phyloP scores from a whole-genome alignment of 2,797 vertebrate genomes.

The Channa striata region DNA sequence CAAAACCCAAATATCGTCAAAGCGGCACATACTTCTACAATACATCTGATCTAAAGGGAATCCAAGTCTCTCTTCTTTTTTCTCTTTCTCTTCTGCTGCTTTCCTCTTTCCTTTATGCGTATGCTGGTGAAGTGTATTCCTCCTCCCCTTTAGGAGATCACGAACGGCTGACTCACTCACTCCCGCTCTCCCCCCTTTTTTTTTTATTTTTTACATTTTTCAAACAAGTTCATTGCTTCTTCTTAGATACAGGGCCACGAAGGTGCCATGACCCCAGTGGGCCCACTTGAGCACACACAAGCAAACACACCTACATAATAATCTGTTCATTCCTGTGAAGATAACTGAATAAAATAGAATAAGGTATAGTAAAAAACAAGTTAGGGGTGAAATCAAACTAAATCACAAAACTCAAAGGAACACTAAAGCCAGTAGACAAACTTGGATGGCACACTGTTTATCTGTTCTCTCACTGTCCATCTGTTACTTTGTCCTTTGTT shows the following conservation, averaged over 20 bases:
- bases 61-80: constrained; percentile 9
- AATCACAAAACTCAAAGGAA: not conserved
- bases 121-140: constrained; percentile 48
- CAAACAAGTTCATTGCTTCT: constrained; percentile 62
- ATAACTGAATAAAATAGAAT: not conserved
- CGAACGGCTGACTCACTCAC: constrained; percentile 70
- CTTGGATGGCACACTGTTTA: constrained; percentile 53
- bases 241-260: constrained; percentile 50
- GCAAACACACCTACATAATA: constrained; percentile 49
- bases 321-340: constrained; percentile 5
- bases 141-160: constrained; percentile 64
- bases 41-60: constrained; percentile 22
- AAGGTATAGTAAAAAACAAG: not conserved
- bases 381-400: constrained; percentile 17
- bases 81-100: constrained; percentile 5
- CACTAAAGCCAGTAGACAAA: constrained; percentile 14
- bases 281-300: constrained; percentile 35
- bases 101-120: constrained; percentile 21
- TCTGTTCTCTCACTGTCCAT: constrained; percentile 53
- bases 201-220: constrained; percentile 68
- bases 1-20: constrained; percentile 21
- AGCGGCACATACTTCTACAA: constrained; percentile 5
- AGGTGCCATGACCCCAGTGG: constrained; percentile 47
- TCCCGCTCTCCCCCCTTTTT: constrained; percentile 23
- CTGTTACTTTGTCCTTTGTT: constrained; percentile 64